These are phyloP conservation scores for Mormoops blainvillei DNA, from an alignment of 2,113 vertebrate genomes.

Conservation along the genomic window DNA sequence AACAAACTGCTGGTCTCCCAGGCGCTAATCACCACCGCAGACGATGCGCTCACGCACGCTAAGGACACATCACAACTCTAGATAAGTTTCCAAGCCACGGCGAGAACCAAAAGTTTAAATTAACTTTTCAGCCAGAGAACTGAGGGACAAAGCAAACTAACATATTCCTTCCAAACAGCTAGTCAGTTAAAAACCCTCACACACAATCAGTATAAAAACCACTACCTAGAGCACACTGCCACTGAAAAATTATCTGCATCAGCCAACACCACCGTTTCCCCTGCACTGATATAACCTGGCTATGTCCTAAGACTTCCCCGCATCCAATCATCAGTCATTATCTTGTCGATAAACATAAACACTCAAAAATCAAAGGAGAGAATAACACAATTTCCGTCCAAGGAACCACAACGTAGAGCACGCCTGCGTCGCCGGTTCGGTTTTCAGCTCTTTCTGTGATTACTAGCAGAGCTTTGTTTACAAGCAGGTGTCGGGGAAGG, in stretches of 20 bases:
- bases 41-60: background rate
- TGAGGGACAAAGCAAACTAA: background rate
- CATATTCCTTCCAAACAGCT: background rate
- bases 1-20: background rate
- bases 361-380: background rate
- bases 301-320: fast-evolving
- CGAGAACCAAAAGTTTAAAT: background rate
- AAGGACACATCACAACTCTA: too few relatives aligned
- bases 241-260: fast-evolving
- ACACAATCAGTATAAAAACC: fast-evolving
- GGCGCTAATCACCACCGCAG: fast-evolving
- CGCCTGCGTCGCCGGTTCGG: fast-evolving
- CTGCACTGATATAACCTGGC: fast-evolving
- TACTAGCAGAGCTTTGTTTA: background rate
- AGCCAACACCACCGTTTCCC: fast-evolving
- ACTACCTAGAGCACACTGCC: background rate
- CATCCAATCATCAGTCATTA: fast-evolving
- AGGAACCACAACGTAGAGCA: background rate
- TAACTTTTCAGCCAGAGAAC: background rate
- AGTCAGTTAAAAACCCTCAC: fast-evolving
- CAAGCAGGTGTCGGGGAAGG: background rate
- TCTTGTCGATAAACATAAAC: background rate
- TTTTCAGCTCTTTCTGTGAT: background rate
- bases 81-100: background rate
- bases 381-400: background rate